A percentile compares a stretch with the other conserved stretches of the same genome.
Conservation (phyloP, 2,113 vertebrate genomes). For the Eleginops maclovinus region DNA sequence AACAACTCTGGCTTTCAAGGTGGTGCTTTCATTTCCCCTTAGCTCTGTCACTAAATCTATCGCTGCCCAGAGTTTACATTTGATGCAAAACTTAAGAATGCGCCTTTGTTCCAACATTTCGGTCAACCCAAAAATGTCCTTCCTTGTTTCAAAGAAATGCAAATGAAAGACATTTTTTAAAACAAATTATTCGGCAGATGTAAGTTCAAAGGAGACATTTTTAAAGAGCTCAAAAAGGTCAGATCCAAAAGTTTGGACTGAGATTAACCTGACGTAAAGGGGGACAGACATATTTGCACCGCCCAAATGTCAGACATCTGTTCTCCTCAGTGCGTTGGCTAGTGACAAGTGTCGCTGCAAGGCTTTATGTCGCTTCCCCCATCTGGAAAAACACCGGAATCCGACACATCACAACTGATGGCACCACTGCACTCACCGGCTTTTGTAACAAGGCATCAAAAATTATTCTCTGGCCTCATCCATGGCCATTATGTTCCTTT, state of each 20-base stretch:
- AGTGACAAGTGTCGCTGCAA: conserved; percentile 14
- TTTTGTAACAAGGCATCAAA: conserved; percentile 33
- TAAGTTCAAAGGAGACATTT: background rate
- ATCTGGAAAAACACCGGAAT: conserved; percentile 32
- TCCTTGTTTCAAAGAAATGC: background rate
- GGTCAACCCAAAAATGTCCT: too few relatives aligned
- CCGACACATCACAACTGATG: conserved; percentile 32
- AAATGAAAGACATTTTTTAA: background rate
- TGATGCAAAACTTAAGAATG: background rate
- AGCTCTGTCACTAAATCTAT: conserved; percentile 4
- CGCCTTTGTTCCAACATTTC: too few relatives aligned
- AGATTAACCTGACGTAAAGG: background rate
- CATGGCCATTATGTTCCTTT: conserved; percentile 12
- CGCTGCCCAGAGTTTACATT: background rate
- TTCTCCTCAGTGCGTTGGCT: conserved; percentile 29
- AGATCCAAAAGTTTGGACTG: background rate
- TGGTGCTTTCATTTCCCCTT: conserved; percentile 31
- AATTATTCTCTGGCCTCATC: conserved; percentile 26
- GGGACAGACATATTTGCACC: conserved; percentile 10
- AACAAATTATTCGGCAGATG: background rate
- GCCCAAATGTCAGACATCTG: conserved; percentile 43
- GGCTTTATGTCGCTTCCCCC: conserved; percentile 23
- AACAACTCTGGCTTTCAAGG: conserved; percentile 26
- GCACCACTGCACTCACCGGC: background rate
- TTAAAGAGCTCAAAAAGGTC: background rate